Conservation (phyloP, 2,888 invertebrate genomes). For the Boloria selene region DNA sequence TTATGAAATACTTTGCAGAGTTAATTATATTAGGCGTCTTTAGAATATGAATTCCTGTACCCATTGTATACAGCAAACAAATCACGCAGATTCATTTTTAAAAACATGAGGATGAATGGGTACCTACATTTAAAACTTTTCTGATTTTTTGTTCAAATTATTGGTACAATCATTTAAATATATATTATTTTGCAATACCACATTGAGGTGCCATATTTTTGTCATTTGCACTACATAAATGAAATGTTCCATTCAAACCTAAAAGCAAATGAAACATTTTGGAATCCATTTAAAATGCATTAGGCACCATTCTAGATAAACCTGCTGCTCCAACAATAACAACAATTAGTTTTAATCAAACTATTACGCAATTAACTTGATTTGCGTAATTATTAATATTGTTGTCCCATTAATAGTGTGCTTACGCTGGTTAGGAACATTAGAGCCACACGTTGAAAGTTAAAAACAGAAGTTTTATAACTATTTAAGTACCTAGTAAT, state of each 20-base stretch:
- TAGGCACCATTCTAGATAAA: constrained; percentile 15
- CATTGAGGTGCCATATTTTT: not conserved
- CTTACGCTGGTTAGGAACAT: constrained; percentile 8
- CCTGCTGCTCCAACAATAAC: constrained; percentile 20
- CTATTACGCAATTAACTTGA: constrained; percentile 32
- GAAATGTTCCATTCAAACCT: not conserved
- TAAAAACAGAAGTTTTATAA: not conserved
- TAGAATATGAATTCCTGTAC: too few relatives aligned
- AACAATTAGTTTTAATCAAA: constrained; percentile 30
- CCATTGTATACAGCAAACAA: too few relatives aligned
- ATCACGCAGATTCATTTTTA: too few relatives aligned
- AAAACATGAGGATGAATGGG: too few relatives aligned
- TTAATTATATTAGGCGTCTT: too few relatives aligned
- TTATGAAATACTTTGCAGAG: too few relatives aligned
- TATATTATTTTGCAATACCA: too few relatives aligned
- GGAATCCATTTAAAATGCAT: constrained; percentile 5
- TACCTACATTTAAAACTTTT: too few relatives aligned
- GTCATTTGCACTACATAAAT: not conserved
- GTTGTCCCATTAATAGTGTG: constrained; percentile 23
- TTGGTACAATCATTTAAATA: too few relatives aligned
- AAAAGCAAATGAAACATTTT: not conserved
- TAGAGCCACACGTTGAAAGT: constrained; percentile 10
- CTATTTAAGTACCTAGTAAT: too few relatives aligned
- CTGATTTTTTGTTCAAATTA: too few relatives aligned
- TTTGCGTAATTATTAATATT: constrained; percentile 32